These are phyloP conservation scores for Eufriesea mexicana DNA, from an alignment of 1,140 invertebrate genomes.

Conservation along the genomic window DNA sequence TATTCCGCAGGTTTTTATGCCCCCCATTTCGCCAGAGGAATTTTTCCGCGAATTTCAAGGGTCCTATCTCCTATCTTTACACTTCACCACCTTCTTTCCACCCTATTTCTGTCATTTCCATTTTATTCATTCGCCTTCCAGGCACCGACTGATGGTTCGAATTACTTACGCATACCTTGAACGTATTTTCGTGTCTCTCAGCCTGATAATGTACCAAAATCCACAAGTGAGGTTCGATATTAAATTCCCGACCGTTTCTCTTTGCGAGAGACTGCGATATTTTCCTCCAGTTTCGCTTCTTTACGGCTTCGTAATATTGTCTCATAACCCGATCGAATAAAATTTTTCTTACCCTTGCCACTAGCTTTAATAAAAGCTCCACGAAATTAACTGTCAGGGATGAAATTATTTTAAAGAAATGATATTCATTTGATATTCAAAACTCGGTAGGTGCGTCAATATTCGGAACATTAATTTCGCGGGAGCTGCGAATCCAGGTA, in stretches of 20 bases:
- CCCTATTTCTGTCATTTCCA: conserved; percentile 6
- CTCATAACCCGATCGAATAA: background rate
- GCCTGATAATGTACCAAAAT: background rate
- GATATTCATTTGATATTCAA: too few relatives aligned
- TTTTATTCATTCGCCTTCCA: background rate
- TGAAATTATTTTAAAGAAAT: too few relatives aligned
- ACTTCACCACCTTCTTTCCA: background rate
- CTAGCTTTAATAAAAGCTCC: too few relatives aligned
- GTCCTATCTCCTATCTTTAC: background rate
- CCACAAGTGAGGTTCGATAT: background rate
- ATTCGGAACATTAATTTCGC: too few relatives aligned
- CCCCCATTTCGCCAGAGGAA: background rate
- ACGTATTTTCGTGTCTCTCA: background rate
- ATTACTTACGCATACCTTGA: conserved; percentile 5
- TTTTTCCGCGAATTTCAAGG: background rate
- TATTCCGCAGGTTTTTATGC: background rate
- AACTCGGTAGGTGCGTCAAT: too few relatives aligned
- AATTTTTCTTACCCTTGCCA: too few relatives aligned
- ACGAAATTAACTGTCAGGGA: too few relatives aligned
- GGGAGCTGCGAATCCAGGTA: too few relatives aligned
- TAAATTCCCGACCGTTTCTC: background rate
- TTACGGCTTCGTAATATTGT: background rate
- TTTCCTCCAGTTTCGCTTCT: background rate
- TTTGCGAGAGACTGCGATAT: background rate
- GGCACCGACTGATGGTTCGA: background rate